Evolutionary conservation across 2,888 invertebrate species (phyloP), one percentile per base, ranked within the genome.

Genomic region (Ophioninae sp.): DNA sequence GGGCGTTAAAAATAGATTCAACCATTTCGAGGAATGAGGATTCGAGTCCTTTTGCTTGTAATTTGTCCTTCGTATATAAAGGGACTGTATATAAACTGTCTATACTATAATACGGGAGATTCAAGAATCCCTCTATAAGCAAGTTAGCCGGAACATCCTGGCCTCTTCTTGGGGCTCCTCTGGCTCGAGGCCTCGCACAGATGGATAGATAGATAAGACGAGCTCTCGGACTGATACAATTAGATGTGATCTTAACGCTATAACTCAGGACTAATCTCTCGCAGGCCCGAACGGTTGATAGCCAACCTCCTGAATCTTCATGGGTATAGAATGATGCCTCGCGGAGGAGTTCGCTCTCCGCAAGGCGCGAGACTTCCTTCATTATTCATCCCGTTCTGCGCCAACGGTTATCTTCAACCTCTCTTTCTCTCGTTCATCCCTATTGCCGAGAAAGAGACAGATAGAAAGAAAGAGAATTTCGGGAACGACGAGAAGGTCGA

Each of bases 241-340:
- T 92, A 92, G 92, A 93, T 92, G 90, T 90, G 91, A 93, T 92
- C 92, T 92, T 89, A 90, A 90, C 90, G 89, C 91, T 90, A 92
- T 93, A 92, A 93, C 91, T 93, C 92, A 92, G 86, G 88, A 90
- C 91, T 93, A 92, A 92, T 92, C 92, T 92, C 88, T 76, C 56
- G 75, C 81, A 41, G 69, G 78, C 64, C 72, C 75, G 71, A 58
- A 68, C 64, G 23, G 61, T n/a, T 74, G 71, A 58, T 9, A 37
- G 39, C 23, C 71, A 30, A 22, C 44, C 13, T 30, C 20, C 58
- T 6, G 44, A 61, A 82, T 59, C 64, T 82, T 82, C 84, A 80
- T 51, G 56, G 75, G 68, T 44, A 72, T 58, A 67, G 82, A 79
- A 77, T 75, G 83, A 68, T 79, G 88, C 84, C 85, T 86, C 85